A percentile compares a stretch with the other conserved stretches of the same genome.
These are phyloP conservation scores for Melopsittacus undulatus DNA, from an alignment of 2,797 vertebrate species.

Conservation along the genomic window DNA sequence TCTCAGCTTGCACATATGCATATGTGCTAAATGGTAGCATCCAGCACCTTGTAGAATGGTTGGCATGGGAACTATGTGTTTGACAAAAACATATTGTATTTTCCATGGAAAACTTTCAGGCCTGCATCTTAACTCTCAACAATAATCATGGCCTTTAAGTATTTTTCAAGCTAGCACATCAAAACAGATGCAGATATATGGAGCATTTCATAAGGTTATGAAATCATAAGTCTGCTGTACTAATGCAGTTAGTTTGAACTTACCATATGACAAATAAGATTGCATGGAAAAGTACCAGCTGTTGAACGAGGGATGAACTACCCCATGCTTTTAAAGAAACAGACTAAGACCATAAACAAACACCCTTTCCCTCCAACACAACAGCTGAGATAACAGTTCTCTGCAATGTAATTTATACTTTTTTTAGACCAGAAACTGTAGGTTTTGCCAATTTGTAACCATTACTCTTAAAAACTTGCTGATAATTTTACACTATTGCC, in stretches of 20 bases:
- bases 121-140: not conserved
- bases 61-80: not conserved
- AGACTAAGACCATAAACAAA: not conserved
- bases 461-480: not conserved
- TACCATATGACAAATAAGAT: not conserved
- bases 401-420: not conserved
- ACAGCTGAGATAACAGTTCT: not conserved
- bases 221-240: not conserved
- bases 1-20: not conserved
- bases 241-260: not conserved
- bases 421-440: not conserved
- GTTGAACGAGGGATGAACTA: not conserved
- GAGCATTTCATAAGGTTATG: not conserved
- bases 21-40: not conserved
- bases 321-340: not conserved
- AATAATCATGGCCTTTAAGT: not conserved
- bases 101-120: not conserved
- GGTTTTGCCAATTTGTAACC: not conserved
- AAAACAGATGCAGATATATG: not conserved
- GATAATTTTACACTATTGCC: not conserved
- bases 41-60: not conserved
- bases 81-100: not conserved
- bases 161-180: not conserved
- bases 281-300: not conserved
- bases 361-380: fast-evolving